Base-by-base conservation (phyloP, 1,140 invertebrate species). In the Cephus cinctus region DNA sequence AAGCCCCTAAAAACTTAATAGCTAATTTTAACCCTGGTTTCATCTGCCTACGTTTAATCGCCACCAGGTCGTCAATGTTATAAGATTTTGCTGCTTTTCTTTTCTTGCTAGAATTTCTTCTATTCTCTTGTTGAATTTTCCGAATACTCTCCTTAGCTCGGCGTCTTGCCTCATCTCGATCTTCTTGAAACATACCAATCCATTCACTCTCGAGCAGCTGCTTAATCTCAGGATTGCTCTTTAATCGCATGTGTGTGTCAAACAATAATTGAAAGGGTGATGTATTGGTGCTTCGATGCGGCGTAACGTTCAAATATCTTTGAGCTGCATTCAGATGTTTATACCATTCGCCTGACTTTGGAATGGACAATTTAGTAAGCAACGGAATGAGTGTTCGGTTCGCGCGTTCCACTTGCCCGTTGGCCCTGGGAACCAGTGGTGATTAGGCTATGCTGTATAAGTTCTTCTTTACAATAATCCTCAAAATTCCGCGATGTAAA, bases 221-320 rank as follows among this genome's bases (percentile, higher is more conserved):
- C 32, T 34, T 45, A 9, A 67, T 47, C 8, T 45, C 16, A 5
- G 52, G 38, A 16, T 60, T 50, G 36, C 59, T 47, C 27, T 47
- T 59, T 5, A 27, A 18, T 39, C 52, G 59, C 51, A 71, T 63
- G 34, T 67, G 50, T 2, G 52, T 45, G 6, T 67, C 64, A 21
- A 59, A 52, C 6, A 73, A 18, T n/a, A 73, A 11, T 21, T 67
- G 39, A 45, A 70, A 72, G 11, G 66, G 71, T 5, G 67, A 56
- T 0, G 23, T 61, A 2, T 43, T 47, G 0, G 65, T 69, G 39
- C 63, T 65, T 47, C 64, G 44, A 30, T 67, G 60, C 12, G 30
- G 54, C 1, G 65, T 71, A 5, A 47, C 52, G 46, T 73, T 73
- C 14, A 74, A 31, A 18, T 43, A 43, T 46, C 47, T 49, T 45